Conservation (phyloP, 2,797 vertebrate species). For the Glossophaga mutica region DNA sequence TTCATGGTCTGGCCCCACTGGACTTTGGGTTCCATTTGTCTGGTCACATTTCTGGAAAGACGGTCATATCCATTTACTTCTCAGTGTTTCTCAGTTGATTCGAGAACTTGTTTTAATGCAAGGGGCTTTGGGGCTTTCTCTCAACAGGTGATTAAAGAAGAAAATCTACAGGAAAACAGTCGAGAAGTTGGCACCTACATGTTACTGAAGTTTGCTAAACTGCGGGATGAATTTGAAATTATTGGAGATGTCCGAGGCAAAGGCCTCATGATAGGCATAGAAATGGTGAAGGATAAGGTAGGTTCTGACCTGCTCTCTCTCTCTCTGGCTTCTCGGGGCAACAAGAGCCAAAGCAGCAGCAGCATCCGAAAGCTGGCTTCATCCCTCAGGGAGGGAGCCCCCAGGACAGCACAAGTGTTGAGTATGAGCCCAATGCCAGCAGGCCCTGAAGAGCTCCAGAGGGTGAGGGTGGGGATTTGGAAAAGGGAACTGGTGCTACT, state of each 20-base stretch:
- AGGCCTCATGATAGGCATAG: conserved; percentile 93
- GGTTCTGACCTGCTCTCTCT: background rate
- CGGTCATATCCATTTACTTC: background rate
- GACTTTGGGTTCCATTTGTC: background rate
- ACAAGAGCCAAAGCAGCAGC: background rate
- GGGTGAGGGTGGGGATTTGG: background rate
- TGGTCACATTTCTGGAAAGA: background rate
- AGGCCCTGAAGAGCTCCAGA: background rate
- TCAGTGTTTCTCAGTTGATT: background rate
- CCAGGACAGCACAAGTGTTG: no score
- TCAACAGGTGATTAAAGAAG: conserved; percentile 89
- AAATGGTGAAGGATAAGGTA: conserved; percentile 97
- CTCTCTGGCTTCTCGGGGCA: no score
- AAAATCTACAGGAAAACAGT: conserved; percentile 86
- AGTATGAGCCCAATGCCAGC: background rate
- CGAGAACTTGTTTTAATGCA: background rate
- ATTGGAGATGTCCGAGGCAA: conserved; percentile 96
- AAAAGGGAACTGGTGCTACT: background rate
- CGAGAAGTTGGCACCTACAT: conserved; percentile 88
- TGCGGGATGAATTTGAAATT: conserved; percentile 91
- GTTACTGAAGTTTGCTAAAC: conserved; percentile 88
- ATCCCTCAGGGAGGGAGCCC: background rate
- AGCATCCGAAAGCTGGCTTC: background rate
- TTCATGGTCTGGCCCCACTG: no score
- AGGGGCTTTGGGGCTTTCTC: background rate